Evolutionary conservation across 1,140 invertebrate genomes (phyloP).

Genomic region (Chironomus tepperi): DNA sequence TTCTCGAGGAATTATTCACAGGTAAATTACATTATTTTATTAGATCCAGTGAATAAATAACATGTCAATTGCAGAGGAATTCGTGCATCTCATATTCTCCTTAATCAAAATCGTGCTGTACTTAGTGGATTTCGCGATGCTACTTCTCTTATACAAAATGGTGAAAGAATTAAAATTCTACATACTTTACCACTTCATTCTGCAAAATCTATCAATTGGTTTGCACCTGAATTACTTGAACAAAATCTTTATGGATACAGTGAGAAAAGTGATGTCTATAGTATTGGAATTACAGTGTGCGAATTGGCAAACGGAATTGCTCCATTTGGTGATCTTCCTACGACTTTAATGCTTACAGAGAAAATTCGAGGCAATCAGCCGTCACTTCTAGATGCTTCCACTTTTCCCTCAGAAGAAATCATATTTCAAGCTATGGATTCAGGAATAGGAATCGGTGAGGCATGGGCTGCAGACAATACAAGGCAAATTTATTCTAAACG

Average conservation of each 20-base stretch:
- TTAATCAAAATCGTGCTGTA: slow-evolving; percentile 35
- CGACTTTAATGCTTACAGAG: slow-evolving; percentile 81
- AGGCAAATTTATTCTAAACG: slow-evolving; percentile 45
- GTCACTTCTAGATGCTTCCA: slow-evolving; percentile 66
- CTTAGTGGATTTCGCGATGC: slow-evolving; percentile 71
- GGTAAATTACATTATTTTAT: slow-evolving; percentile 41
- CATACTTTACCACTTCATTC: slow-evolving; percentile 65
- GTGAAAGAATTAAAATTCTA: slow-evolving; percentile 55
- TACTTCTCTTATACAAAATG: slow-evolving; percentile 59
- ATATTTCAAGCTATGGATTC: slow-evolving; percentile 28
- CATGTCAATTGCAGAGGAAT: slow-evolving; percentile 54
- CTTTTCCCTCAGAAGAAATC: slow-evolving; percentile 47
- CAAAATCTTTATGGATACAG: slow-evolving; percentile 85
- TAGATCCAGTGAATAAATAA: not conserved
- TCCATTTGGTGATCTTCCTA: slow-evolving; percentile 72
- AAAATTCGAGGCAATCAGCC: slow-evolving; percentile 74
- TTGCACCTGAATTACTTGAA: slow-evolving; percentile 83
- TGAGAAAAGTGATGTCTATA: slow-evolving; percentile 84
- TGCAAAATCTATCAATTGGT: slow-evolving; percentile 69
- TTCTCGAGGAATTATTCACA: slow-evolving; percentile 74
- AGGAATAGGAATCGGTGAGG: slow-evolving; percentile 29
- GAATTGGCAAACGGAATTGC: slow-evolving; percentile 83
- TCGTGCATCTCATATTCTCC: slow-evolving; percentile 71
- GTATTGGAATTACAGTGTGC: slow-evolving; percentile 76
- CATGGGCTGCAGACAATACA: slow-evolving; percentile 31